Base-by-base conservation (phyloP, 2,113 vertebrate genomes). In the Siphamia tubifer region DNA sequence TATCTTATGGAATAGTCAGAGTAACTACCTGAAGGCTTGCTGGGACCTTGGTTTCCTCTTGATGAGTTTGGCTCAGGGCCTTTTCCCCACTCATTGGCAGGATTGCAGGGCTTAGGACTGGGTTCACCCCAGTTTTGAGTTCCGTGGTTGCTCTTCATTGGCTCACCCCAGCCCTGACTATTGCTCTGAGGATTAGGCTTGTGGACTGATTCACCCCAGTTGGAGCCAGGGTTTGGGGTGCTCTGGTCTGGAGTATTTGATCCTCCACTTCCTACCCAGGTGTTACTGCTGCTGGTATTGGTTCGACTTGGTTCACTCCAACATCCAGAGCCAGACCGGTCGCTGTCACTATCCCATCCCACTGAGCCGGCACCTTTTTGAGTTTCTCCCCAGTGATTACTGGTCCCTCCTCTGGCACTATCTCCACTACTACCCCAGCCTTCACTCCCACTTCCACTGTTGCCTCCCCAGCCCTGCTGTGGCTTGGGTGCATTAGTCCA, bases 21-120 rank as follows among this genome's bases (percentile, higher is more conserved):
- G n/a, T 55, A 40, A 17, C 13, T 68, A 84, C 83, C 88, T 38
- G 90, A 86, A 57, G 94, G 94, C 92, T 96, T 70, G 93, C 89
- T 70, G 0, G 82, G 60, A 19, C 75, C 82, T 57, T 77, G 82
- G 31, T 23, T 78, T 28, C 68, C 55, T 74, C 82, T 68, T 49
- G 83, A 65, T 49, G 86, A 79, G 57, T 82, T 87, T 21, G 79
- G 47, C 10, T 98, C 96, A 48, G 94, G 94, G 34, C 89, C 88
- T 80, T 96, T 98, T 47, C 92, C 94, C 98, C 96, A 99, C 63
- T 98, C 96, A 2, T 68, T 89, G 16, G 94, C 89, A 62, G 94
- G 87, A 71, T 62, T 92, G 68, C 87, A 34, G 54, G 93, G 67
- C 65, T 94, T 93, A 73, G 87, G 89, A 80, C 1, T 92, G 24